A percentile compares a stretch with the other conserved stretches of the same genome.
Evolutionary conservation across 2,888 invertebrate species (phyloP).

Genomic region (Dicyrtoma fusca): DNA sequence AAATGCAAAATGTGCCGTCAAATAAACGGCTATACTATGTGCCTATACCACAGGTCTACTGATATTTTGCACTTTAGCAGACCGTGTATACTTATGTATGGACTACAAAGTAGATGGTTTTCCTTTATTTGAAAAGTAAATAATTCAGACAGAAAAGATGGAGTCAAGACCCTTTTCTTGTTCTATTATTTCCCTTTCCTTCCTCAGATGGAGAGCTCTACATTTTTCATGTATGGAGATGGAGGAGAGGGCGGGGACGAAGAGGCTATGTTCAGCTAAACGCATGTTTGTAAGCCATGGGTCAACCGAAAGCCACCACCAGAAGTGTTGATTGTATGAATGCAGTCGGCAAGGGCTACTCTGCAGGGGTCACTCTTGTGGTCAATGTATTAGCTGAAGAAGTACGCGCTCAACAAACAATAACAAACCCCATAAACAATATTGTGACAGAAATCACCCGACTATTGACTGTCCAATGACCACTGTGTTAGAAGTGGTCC

Average conservation of each 20-base stretch:
- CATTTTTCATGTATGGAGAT: background rate
- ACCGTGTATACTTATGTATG: too few species aligned
- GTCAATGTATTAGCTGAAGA: constrained; percentile 28
- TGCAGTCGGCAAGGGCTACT: constrained; percentile 33
- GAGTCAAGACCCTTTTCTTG: background rate
- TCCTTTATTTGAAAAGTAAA: too few species aligned
- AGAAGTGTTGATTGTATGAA: constrained; percentile 27
- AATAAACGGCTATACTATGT: too few species aligned
- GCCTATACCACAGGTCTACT: too few species aligned
- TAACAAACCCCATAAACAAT: constrained; percentile 41
- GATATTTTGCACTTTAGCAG: too few species aligned
- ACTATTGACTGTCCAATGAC: background rate
- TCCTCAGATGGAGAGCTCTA: too few species aligned
- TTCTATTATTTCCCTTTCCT: too few species aligned
- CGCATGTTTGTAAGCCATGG: background rate
- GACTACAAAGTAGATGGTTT: too few species aligned
- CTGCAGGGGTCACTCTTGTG: constrained; percentile 45
- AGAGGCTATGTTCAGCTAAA: too few species aligned
- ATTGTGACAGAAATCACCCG: constrained; percentile 40
- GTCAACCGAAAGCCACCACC: background rate
- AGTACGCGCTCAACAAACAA: too few species aligned
- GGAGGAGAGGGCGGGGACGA: background rate
- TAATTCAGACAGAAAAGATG: background rate
- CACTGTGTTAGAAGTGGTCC: too few species aligned
- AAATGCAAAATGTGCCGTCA: too few species aligned